Evolutionary conservation across 2,113 vertebrate genomes (phyloP), one percentile per base, ranked within the genome.

Genomic region (Potamarius usumacintae): DNA sequence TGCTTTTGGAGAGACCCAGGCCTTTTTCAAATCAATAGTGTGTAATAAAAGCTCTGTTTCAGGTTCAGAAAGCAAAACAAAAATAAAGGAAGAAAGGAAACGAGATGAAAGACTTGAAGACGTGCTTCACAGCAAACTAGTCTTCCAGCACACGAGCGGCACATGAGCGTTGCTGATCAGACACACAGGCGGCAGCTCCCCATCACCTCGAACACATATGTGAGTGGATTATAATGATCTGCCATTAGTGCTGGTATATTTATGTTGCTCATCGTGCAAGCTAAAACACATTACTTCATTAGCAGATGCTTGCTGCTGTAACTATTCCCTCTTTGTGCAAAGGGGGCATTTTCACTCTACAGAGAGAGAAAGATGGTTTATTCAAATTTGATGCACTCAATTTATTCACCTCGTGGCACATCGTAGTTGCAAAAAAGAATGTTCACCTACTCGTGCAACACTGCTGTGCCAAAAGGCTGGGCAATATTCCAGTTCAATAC

Each of bases 361-460:
- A 86, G 74, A 82, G 85, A 91, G 27, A 57, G 79, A 82, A 85
- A 89, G 83, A 76, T 81, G 27, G 88, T 88, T 87, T 83, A 91
- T 90, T 90, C 83, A 90, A 85, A 90, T 91, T 84, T 90, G 85
- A 88, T 88, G 86, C 82, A 27, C 88, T 86, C 82, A 82, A 84
- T 89, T 89, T 87, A 89, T 90, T 90, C 89, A 85, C 88, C 88
- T 87, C 62, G 86, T 90, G 88, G 86, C 85, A 84, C 81, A 71
- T 88, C 80, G 67, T 80, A 79, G 74, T 80, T 87, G 85, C 55
- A 86, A 86, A 83, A 86, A 62, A 85, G 83, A 84, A 89, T 57
- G 74, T 89, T 84, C 84, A 90, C 85, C 85, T 91, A 86, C 86
- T 85, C 77, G 60, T 84, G 80, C 85, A 87, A 87, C 83, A 83